Evolutionary conservation across 1,140 invertebrate species (phyloP).

Genomic region (Reticulitermes speratus): DNA sequence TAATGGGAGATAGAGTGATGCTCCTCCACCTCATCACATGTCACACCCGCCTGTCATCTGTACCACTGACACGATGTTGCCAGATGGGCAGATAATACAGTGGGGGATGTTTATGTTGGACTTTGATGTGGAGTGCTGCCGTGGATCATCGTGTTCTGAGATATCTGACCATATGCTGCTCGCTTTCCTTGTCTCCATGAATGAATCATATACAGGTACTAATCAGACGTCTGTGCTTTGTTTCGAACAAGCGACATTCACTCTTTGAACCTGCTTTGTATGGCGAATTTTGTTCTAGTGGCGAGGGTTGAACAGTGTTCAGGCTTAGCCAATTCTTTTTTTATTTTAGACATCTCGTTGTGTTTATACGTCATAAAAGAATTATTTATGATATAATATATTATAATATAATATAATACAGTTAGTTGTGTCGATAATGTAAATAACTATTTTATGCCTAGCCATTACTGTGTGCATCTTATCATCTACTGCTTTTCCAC

Average conservation of each 20-base stretch:
- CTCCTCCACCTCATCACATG: background rate
- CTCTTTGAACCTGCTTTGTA: no score
- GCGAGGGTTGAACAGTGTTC: no score
- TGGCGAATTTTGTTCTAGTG: no score
- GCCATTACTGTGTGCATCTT: no score
- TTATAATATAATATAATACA: no score
- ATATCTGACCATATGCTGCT: slow-evolving; percentile 15
- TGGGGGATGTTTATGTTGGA: background rate
- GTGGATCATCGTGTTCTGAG: background rate
- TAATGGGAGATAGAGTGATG: background rate
- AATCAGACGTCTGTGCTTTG: background rate
- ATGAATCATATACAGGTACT: background rate
- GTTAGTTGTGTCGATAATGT: no score
- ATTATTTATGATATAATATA: no score
- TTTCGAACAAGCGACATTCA: background rate
- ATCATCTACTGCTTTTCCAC: no score
- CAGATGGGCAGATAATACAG: background rate
- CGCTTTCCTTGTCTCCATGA: background rate
- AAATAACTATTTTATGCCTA: no score
- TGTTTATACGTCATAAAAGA: no score
- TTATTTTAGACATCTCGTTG: no score
- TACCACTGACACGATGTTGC: background rate
- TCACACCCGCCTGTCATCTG: slow-evolving; percentile 12
- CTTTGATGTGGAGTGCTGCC: background rate
- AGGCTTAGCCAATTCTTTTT: no score